Conservation (phyloP, 2,113 vertebrate genomes). For the Lynx canadensis region DNA sequence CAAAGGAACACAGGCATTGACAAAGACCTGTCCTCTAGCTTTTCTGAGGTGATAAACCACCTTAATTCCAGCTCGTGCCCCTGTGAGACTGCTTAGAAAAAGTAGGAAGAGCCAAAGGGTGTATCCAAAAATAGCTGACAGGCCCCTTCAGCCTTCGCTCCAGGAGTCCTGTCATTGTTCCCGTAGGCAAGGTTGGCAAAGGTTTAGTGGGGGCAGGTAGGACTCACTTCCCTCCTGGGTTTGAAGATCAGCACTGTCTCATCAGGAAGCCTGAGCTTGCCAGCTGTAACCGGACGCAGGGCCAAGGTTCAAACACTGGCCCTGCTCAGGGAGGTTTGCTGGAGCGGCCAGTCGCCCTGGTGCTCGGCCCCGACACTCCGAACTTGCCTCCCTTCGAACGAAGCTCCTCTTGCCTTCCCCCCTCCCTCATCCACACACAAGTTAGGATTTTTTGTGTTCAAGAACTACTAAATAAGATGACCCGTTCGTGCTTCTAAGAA, state of each 20-base stretch:
- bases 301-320: neutral
- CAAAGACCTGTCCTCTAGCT: neutral
- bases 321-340: neutral
- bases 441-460: neutral
- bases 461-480: neutral
- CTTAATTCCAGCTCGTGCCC: neutral
- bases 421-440: neutral
- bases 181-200: neutral
- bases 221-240: neutral
- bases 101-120: conserved; percentile 4
- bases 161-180: neutral
- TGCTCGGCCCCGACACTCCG: neutral
- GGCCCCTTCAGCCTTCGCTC: neutral
- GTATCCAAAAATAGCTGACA: conserved; percentile 56
- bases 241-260: neutral
- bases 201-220: neutral
- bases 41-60: neutral
- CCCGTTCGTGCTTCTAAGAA: neutral
- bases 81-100: neutral
- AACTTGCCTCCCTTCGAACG: neutral
- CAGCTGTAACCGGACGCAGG: neutral
- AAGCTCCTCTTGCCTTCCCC: neutral
- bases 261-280: neutral
- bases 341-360: no score
- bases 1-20: neutral